Evolutionary conservation across 2,113 vertebrate species (phyloP).

Genomic region (Noctilio leporinus): DNA sequence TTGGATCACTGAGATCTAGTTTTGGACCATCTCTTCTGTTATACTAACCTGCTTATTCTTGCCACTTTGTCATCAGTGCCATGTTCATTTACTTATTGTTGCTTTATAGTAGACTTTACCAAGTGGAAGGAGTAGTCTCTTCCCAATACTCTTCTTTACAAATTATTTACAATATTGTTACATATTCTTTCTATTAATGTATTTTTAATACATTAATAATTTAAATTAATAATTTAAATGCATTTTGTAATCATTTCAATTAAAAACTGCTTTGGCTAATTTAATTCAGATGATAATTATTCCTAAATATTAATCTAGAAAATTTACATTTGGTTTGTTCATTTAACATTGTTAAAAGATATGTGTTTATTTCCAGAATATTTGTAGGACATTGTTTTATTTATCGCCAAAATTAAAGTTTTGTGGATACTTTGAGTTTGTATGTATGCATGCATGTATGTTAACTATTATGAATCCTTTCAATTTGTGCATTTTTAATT

Average conservation of each 20-base stretch:
- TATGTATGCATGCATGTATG: background rate
- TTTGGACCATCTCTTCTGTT: background rate
- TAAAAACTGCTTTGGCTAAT: background rate
- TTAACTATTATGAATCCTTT: background rate
- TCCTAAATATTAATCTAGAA: background rate
- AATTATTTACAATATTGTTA: background rate
- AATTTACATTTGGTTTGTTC: background rate
- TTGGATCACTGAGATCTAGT: background rate
- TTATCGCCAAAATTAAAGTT: background rate
- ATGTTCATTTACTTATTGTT: background rate
- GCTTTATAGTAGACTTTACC: background rate
- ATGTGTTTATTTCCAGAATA: constrained; percentile 19
- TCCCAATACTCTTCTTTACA: background rate
- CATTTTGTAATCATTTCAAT: background rate
- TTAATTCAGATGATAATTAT: background rate
- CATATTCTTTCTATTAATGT: background rate
- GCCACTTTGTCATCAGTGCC: background rate
- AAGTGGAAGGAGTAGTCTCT: background rate
- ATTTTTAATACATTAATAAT: too few relatives aligned
- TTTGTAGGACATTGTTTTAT: background rate
- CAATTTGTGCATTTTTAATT: background rate
- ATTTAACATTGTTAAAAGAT: background rate
- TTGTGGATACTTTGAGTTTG: background rate
- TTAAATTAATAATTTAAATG: too few relatives aligned
- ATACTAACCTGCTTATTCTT: constrained; percentile 1